A percentile compares a stretch with the other conserved stretches of the same genome.
Conservation (phyloP, 2,797 vertebrate species). For the Sebastes taczanowskii region DNA sequence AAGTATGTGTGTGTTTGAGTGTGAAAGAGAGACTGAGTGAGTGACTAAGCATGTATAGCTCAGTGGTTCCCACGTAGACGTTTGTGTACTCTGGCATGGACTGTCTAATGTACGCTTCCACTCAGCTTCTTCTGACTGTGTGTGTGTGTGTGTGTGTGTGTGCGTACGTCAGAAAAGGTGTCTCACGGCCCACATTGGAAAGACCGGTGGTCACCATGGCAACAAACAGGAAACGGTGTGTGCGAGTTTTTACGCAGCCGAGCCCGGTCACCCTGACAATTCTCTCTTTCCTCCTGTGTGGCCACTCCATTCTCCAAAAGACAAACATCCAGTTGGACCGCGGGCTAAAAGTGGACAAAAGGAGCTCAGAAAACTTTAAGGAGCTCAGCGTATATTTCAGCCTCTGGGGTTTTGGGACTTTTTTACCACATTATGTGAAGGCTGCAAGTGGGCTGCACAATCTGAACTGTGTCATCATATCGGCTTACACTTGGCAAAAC, state of each 20-base stretch:
- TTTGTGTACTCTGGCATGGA: conserved; percentile 45
- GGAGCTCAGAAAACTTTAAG: conserved; percentile 38
- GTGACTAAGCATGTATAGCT: conserved; percentile 48
- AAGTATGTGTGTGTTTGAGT: neutral
- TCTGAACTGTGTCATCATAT: conserved; percentile 61
- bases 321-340: conserved; percentile 62
- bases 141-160: neutral
- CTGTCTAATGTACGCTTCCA: neutral
- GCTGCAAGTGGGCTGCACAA: conserved; percentile 29
- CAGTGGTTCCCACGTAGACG: conserved; percentile 49
- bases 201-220: conserved; percentile 58
- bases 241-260: conserved; percentile 54
- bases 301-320: conserved; percentile 59
- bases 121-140: neutral
- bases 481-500: conserved; percentile 51
- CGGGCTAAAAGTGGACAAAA: conserved; percentile 69
- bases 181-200: conserved; percentile 63
- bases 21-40: conserved; percentile 2
- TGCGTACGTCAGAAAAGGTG: conserved; percentile 56
- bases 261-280: conserved; percentile 61
- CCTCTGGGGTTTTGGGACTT: conserved; percentile 38
- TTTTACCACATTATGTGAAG: conserved; percentile 51
- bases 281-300: conserved; percentile 66
- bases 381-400: conserved; percentile 49
- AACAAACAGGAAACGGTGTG: conserved; percentile 72